Evolutionary conservation across 2,797 vertebrate genomes (phyloP).

Genomic region (Microtus californicus): DNA sequence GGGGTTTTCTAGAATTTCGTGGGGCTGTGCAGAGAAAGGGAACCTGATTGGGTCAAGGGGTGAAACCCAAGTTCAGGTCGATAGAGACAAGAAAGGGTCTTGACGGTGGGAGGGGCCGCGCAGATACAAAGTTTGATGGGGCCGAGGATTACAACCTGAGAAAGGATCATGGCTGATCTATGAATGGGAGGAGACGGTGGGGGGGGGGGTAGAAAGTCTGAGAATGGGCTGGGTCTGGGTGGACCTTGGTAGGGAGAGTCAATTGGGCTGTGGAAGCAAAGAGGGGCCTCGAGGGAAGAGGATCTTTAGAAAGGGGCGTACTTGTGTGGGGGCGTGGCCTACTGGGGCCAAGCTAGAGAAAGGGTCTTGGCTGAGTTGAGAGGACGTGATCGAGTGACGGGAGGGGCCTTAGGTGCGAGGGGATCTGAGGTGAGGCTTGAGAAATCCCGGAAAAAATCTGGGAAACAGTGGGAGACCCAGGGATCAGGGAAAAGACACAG

Average conservation of each 20-base stretch:
- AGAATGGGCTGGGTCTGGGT: fast-evolving
- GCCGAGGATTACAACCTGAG: not conserved
- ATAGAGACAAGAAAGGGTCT: too few relatives aligned
- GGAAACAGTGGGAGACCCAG: not conserved
- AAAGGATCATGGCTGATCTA: not conserved
- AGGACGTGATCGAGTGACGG: not conserved
- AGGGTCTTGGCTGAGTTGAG: not conserved
- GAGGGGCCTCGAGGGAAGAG: not conserved
- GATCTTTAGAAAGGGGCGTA: not conserved
- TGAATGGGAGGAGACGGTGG: not conserved
- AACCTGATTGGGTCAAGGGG: not conserved
- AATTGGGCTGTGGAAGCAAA: not conserved
- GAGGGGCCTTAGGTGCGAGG: not conserved
- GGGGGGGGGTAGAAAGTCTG: fast-evolving
- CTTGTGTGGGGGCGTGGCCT: not conserved
- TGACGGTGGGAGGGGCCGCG: not conserved
- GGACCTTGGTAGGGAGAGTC: not conserved
- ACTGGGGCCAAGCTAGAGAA: not conserved
- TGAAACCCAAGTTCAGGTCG: not conserved
- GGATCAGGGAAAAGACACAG: not conserved
- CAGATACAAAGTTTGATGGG: not conserved
- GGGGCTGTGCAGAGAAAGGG: not conserved
- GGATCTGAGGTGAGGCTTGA: not conserved
- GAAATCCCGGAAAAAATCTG: not conserved
- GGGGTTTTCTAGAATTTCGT: not conserved